Evolutionary conservation across 2,888 invertebrate genomes (phyloP).

Genomic region (Eilema griseolum): DNA sequence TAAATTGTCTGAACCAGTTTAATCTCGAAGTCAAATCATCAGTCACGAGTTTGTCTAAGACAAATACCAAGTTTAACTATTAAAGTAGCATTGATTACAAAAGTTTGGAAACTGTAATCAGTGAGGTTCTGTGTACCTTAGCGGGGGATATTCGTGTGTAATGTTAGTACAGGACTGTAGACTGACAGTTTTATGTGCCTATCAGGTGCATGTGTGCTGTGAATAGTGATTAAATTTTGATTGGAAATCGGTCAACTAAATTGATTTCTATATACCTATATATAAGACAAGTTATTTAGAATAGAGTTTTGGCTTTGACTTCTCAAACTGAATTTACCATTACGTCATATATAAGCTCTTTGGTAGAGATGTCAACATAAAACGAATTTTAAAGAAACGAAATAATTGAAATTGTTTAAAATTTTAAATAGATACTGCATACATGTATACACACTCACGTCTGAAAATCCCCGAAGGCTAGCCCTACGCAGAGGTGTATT

Average conservation of each 20-base stretch:
- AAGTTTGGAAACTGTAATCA: constrained; percentile 41
- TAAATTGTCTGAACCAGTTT: constrained; percentile 16
- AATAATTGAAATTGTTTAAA: too few relatives aligned
- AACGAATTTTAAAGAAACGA: too few relatives aligned
- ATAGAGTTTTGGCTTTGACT: too few relatives aligned
- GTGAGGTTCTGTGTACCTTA: constrained; percentile 9
- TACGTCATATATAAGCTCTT: too few relatives aligned
- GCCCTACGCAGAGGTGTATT: too few relatives aligned
- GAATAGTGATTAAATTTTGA: background rate
- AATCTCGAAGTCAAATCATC: constrained; percentile 30
- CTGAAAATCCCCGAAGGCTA: too few relatives aligned
- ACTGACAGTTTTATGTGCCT: background rate
- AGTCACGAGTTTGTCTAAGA: constrained; percentile 30
- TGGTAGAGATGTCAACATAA: too few relatives aligned
- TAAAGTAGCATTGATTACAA: constrained; percentile 43
- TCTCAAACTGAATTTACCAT: too few relatives aligned
- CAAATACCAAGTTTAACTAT: constrained; percentile 44
- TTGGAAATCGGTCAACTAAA: background rate
- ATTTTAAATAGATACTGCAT: too few relatives aligned
- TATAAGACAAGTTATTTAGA: too few relatives aligned
- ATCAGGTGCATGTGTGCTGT: background rate
- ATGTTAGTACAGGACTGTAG: background rate
- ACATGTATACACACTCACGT: too few relatives aligned
- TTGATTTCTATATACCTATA: too few relatives aligned
- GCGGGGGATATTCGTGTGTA: background rate